These are phyloP conservation scores for Sialia sialis DNA, from an alignment of 2,113 vertebrate species.

Conservation along the genomic window DNA sequence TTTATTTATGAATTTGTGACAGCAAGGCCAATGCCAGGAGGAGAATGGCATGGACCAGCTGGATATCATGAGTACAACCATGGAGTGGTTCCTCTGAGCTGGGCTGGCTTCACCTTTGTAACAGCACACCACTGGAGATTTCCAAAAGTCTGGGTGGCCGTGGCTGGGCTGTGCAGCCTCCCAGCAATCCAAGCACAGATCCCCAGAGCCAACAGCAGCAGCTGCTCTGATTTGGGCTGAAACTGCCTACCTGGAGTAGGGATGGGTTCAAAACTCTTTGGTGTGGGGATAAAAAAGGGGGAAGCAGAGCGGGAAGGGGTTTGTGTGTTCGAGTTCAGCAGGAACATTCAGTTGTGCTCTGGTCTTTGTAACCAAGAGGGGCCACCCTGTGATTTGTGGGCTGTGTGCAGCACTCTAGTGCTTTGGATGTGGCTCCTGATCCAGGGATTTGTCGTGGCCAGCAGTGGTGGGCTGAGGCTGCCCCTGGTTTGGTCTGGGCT, in stretches of 20 bases:
- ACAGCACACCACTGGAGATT: neutral
- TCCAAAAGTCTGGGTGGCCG: neutral
- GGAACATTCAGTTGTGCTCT: neutral
- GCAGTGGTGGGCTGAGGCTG: neutral
- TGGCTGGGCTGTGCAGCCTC: neutral
- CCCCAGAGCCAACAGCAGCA: neutral
- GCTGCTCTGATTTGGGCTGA: neutral
- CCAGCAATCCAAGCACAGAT: neutral
- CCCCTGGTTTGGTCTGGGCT: neutral
- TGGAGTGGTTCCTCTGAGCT: neutral
- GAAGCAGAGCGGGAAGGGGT: rapidly evolving
- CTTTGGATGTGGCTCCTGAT: neutral
- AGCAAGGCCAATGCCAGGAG: neutral
- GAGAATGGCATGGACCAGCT: slow-evolving; percentile 33
- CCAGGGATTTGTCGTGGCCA: neutral
- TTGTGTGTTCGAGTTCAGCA: rapidly evolving
- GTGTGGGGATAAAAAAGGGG: neutral
- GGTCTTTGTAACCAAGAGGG: neutral
- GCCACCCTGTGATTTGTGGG: neutral
- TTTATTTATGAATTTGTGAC: slow-evolving; percentile 53
- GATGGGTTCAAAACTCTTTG: neutral
- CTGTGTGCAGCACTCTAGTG: neutral
- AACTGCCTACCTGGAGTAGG: neutral
- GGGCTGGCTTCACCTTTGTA: neutral
- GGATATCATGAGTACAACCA: neutral